A percentile compares a stretch with the other conserved stretches of the same genome.
Conservation (phyloP, 1,140 invertebrate genomes). For the Phocides pigmalion region DNA sequence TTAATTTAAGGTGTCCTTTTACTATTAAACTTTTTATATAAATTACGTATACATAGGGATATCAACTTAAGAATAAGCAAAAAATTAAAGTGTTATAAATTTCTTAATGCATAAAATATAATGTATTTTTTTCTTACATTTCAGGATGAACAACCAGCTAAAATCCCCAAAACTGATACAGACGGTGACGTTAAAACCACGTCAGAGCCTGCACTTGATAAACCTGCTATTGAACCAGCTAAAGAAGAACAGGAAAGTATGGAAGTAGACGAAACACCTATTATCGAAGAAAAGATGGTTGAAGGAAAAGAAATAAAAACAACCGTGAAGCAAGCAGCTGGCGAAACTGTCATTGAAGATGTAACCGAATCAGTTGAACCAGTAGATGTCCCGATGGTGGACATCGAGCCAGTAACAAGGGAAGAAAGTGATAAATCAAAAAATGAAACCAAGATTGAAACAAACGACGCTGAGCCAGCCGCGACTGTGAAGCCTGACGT, state of each 20-base stretch:
- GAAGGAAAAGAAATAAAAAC: constrained; percentile 37
- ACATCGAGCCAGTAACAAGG: constrained; percentile 49
- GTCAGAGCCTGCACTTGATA: constrained; percentile 36
- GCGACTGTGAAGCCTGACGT: constrained; percentile 30
- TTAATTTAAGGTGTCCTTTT: too few species aligned
- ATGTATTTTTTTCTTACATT: constrained; percentile 35
- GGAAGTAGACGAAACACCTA: constrained; percentile 55
- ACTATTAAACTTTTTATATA: too few species aligned
- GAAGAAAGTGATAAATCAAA: constrained; percentile 48
- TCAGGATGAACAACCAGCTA: constrained; percentile 71
- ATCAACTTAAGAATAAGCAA: too few species aligned
- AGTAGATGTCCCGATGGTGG: constrained; percentile 42
- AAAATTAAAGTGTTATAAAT: too few species aligned
- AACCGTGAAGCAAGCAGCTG: constrained; percentile 10
- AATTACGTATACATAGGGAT: too few species aligned
- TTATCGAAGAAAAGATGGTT: constrained; percentile 8
- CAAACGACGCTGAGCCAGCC: constrained; percentile 47
- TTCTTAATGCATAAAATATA: too few species aligned
- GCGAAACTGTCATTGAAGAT: constrained; percentile 54
- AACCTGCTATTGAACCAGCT: constrained; percentile 18
- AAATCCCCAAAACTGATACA: constrained; percentile 68
- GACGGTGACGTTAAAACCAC: constrained; percentile 54
- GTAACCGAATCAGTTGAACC: constrained; percentile 52
- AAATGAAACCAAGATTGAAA: constrained; percentile 49
- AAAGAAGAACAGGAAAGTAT: constrained; percentile 54